Percentiles rank a stretch among this genome's conserved stretches.
Conservation (phyloP, 2,888 invertebrate species). For the Diplolepis rosae region DNA sequence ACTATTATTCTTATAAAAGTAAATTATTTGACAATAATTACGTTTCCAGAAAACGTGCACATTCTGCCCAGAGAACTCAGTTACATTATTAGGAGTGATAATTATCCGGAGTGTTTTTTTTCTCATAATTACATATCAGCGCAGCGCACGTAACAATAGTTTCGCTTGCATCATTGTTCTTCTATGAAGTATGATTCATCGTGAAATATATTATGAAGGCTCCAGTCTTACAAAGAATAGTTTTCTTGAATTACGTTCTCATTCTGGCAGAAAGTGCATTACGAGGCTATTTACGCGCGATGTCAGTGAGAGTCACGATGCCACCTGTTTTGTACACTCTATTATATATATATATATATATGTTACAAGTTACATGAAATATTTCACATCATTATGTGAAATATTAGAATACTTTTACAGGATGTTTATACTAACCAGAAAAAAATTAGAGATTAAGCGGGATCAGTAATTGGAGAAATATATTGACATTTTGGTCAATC, state of each 20-base stretch:
- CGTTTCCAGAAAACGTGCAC: neutral
- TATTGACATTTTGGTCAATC: too few relatives aligned
- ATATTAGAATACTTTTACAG: too few relatives aligned
- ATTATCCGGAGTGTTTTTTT: neutral
- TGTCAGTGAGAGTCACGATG: conserved; percentile 5
- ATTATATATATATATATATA: too few relatives aligned
- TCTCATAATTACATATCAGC: conserved; percentile 2
- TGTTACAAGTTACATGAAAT: neutral
- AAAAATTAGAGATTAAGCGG: too few relatives aligned
- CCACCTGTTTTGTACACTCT: conserved; percentile 4
- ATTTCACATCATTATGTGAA: neutral
- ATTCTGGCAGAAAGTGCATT: conserved; percentile 1
- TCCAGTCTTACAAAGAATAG: neutral
- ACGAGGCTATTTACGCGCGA: neutral
- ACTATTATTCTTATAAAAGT: neutral
- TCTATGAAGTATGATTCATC: conserved; percentile 27
- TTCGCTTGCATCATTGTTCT: conserved; percentile 18
- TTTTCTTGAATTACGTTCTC: conserved; percentile 12
- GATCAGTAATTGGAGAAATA: too few relatives aligned
- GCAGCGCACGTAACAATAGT: conserved; percentile 15
- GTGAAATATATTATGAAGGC: neutral
- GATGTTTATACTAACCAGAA: too few relatives aligned
- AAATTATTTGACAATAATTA: neutral
- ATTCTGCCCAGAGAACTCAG: too few relatives aligned
- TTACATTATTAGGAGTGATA: neutral